phyloP scores from a whole-genome alignment of 2,888 invertebrate species.

The Laspeyria flexula region DNA sequence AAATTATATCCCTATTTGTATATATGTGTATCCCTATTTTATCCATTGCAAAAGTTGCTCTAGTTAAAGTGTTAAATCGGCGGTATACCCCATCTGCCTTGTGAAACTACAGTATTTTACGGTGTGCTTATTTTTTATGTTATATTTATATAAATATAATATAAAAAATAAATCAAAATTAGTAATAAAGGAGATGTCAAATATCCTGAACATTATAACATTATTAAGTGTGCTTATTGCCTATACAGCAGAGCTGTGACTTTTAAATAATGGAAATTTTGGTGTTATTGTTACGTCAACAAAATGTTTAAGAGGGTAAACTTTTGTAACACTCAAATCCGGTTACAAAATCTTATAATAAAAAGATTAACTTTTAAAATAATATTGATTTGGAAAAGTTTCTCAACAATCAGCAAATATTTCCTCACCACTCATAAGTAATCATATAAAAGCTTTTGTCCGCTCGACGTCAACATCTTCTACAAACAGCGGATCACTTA shows the following conservation, averaged over 20 bases:
- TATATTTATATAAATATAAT: no score
- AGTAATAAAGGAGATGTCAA: no score
- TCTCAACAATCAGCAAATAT: neutral
- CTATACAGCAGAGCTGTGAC: neutral
- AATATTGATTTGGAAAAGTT: neutral
- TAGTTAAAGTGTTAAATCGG: no score
- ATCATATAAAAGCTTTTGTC: neutral
- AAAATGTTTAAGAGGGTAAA: neutral
- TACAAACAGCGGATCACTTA: constrained; percentile 23
- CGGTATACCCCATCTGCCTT: no score
- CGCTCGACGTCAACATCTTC: neutral
- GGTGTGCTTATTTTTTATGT: no score
- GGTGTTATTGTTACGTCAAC: neutral
- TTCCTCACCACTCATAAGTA: neutral
- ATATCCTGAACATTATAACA: no score
- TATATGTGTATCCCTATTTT: no score
- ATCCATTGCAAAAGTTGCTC: no score
- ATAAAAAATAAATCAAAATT: no score
- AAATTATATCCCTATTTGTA: no score
- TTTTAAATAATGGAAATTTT: neutral
- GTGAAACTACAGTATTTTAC: no score
- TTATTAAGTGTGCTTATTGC: no score
- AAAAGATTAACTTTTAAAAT: neutral
- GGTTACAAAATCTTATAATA: neutral
- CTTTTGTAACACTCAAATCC: neutral